Conservation (phyloP, 2,113 vertebrate genomes). For the Centropus bengalensis region DNA sequence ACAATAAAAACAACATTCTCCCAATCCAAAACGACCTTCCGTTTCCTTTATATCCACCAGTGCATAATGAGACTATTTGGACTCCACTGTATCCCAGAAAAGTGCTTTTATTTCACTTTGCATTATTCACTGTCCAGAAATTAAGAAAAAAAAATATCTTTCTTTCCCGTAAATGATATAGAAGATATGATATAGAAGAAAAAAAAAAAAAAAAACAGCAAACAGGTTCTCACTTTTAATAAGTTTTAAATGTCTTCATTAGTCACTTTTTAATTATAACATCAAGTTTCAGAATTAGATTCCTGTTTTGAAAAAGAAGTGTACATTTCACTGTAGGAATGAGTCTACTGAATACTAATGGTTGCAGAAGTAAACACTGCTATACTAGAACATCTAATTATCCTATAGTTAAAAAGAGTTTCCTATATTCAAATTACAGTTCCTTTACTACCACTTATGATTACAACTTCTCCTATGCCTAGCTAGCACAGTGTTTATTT, state of each 20-base stretch:
- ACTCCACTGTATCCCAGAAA: not conserved
- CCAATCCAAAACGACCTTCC: not conserved
- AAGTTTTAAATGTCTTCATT: not conserved
- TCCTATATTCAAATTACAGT: not conserved
- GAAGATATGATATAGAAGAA: not conserved
- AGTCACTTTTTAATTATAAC: not conserved
- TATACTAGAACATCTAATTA: not conserved
- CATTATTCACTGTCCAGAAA: not conserved
- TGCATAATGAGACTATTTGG: not conserved
- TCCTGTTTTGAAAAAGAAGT: not conserved
- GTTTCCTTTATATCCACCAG: not conserved
- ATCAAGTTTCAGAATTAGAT: not conserved
- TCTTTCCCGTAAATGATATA: not conserved
- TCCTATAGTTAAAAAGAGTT: not conserved
- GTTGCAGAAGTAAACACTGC: not conserved
- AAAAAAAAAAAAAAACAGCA: not conserved
- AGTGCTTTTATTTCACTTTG: not conserved
- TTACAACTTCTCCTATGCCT: not conserved
- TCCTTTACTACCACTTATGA: not conserved
- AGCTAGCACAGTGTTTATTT: not conserved
- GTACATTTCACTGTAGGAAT: not conserved
- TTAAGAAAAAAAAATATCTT: not conserved
- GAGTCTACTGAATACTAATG: not conserved
- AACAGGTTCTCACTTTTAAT: not conserved
- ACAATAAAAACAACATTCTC: not conserved